phyloP scores from a whole-genome alignment of 2,888 invertebrate species.

The Adela reaumurella region DNA sequence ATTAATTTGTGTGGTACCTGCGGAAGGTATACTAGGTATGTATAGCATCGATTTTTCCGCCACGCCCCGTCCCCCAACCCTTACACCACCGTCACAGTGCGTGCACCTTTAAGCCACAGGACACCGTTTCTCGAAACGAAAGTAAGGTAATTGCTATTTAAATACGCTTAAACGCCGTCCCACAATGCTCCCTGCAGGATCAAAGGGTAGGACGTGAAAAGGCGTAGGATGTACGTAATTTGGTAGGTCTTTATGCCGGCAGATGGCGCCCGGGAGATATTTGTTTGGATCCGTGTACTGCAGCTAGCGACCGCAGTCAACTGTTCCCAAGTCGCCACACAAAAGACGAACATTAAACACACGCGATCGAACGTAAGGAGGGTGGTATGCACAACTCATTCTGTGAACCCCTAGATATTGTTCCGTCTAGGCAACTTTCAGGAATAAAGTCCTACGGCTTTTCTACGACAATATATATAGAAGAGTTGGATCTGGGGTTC shows the following conservation, averaged over 20 bases:
- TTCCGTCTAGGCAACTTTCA: no score
- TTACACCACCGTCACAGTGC: neutral
- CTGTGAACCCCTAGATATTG: no score
- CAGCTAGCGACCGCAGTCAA: constrained; percentile 1
- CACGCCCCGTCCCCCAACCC: no score
- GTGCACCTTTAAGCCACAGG: neutral
- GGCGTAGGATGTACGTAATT: constrained; percentile 44
- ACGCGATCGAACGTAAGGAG: no score
- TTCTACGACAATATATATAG: no score
- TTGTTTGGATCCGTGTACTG: constrained; percentile 8
- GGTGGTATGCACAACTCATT: no score
- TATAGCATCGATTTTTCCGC: no score
- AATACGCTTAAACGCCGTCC: neutral
- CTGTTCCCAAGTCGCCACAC: neutral
- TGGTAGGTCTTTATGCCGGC: constrained; percentile 14
- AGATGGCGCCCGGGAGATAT: constrained; percentile 32
- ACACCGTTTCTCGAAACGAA: neutral
- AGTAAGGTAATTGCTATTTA: neutral
- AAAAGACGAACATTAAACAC: neutral
- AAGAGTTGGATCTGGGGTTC: no score
- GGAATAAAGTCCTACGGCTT: no score
- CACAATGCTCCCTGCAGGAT: neutral
- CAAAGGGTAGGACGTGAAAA: constrained; percentile 12
- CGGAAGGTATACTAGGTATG: no score
- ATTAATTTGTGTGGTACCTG: no score